These are phyloP conservation scores for Piprites chloris DNA, from an alignment of 2,113 vertebrate genomes.

Conservation along the genomic window DNA sequence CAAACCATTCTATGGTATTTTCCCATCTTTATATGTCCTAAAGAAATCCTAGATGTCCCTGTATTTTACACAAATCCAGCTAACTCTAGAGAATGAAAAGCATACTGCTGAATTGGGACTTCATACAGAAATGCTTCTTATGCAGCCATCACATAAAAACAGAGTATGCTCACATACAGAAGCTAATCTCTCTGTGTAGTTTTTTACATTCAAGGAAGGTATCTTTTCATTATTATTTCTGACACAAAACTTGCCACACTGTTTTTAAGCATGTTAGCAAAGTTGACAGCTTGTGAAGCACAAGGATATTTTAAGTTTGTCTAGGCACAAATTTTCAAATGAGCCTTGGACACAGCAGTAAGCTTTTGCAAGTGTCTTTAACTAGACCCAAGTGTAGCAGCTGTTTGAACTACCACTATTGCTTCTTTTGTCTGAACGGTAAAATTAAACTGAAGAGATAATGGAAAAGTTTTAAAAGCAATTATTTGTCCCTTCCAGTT, in stretches of 20 bases:
- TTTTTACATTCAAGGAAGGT: not conserved
- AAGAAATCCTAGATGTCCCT: not conserved
- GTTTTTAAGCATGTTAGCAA: not conserved
- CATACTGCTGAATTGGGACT: not conserved
- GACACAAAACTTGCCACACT: not conserved
- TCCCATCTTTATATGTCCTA: not conserved
- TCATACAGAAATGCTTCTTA: not conserved
- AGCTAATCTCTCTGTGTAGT: not conserved
- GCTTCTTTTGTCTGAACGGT: not conserved
- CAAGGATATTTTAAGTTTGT: not conserved
- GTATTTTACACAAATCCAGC: not conserved
- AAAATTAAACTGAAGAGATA: not conserved
- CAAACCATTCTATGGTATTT: not conserved
- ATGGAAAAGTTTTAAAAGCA: not conserved
- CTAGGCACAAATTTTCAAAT: not conserved
- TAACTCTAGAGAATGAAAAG: not conserved
- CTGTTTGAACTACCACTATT: not conserved
- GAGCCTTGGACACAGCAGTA: not conserved
- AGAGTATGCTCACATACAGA: not conserved
- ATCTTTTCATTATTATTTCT: not conserved
- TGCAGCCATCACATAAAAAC: not conserved
- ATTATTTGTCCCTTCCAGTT: not conserved
- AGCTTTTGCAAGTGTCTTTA: not conserved
- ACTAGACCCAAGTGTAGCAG: not conserved
- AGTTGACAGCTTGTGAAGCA: not conserved